Evolutionary conservation across 2,797 vertebrate genomes (phyloP).

Genomic region (Coccyzus lansbergi): DNA sequence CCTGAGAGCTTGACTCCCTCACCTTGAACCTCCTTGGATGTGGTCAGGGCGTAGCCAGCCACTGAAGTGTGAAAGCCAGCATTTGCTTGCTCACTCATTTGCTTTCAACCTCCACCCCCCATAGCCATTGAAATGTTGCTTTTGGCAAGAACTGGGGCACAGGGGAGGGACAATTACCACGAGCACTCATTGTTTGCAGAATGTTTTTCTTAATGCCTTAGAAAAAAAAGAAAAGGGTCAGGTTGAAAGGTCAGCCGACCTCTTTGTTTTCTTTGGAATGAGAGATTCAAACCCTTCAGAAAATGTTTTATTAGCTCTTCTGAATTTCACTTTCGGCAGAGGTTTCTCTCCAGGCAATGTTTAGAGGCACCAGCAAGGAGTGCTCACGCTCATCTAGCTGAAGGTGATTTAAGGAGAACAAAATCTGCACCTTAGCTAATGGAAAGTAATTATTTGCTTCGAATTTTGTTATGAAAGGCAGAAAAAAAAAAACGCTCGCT

Average conservation of each 20-base stretch:
- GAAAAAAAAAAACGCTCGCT: background rate
- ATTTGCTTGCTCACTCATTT: constrained; percentile 67
- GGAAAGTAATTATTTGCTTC: constrained; percentile 21
- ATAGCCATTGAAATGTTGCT: constrained; percentile 75
- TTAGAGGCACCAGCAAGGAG: constrained; percentile 56
- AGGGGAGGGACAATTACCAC: constrained; percentile 74
- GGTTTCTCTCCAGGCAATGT: constrained; percentile 61
- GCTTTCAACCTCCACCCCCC: constrained; percentile 70
- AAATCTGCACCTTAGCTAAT: constrained; percentile 16
- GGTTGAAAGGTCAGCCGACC: constrained; percentile 73
- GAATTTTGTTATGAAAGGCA: constrained; percentile 6
- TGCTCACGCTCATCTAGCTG: constrained; percentile 25
- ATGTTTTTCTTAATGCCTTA: constrained; percentile 75
- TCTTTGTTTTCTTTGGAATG: constrained; percentile 76
- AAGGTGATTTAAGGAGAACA: constrained; percentile 63
- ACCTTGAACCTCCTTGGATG: constrained; percentile 68
- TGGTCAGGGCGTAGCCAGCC: constrained; percentile 56
- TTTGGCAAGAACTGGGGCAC: constrained; percentile 70
- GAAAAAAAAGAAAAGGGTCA: constrained; percentile 62
- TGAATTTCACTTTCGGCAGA: constrained; percentile 65
- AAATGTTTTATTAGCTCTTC: constrained; percentile 72
- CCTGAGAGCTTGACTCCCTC: constrained; percentile 48
- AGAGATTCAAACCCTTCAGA: constrained; percentile 71
- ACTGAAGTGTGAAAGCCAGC: constrained; percentile 70
- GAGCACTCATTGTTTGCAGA: constrained; percentile 73